Evolutionary conservation across 2,888 invertebrate genomes (phyloP), one percentile per base, ranked within the genome.

Genomic region (Anarsia innoxiella): DNA sequence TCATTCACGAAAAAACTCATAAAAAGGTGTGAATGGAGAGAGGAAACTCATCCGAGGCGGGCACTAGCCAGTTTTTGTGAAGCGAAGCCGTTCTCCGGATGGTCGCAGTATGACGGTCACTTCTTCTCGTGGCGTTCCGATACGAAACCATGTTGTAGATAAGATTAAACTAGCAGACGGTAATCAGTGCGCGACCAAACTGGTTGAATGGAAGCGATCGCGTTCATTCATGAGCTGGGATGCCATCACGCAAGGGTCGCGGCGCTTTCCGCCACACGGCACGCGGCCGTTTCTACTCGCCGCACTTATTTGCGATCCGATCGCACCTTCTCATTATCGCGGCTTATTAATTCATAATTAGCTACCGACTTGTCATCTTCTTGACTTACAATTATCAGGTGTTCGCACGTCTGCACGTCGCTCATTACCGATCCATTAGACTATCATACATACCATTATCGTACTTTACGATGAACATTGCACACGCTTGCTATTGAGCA

Each of bases 1-100:
- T 79, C 83, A 82, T 82, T 83, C 79, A 82, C 67, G 70, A 75
- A 76, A 80, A 83, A 71, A 54, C 54, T 54, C 44, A 61, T 67
- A 84, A 84, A 84, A 84, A 84, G 75, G 83, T 82, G 80, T 84
- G 84, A 84, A 84, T 83, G 83, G 67, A 77, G 66, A 69, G 73
- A 71, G 76, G 76, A 74, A 72, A 75, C 69, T 59, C 70, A 63
- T 62, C 61, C 57, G 49, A 47, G 52, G 42, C 49, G 51, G 51
- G 49, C 52, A 44, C 38, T 28, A 52, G 65, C 53, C 64, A 66
- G 66, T 76, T 82, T 80, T 82, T 80, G 72, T 73, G 57, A 64
- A 46, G 48, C 56, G 54, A 51, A 45, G 49, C 56, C 56, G 42
- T 45, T 48, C 51, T 51, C 48, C 55, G 59, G 47, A 48, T 41